phyloP scores from a whole-genome alignment of 2,113 vertebrate species.

The Thinocorus orbignyianus region DNA sequence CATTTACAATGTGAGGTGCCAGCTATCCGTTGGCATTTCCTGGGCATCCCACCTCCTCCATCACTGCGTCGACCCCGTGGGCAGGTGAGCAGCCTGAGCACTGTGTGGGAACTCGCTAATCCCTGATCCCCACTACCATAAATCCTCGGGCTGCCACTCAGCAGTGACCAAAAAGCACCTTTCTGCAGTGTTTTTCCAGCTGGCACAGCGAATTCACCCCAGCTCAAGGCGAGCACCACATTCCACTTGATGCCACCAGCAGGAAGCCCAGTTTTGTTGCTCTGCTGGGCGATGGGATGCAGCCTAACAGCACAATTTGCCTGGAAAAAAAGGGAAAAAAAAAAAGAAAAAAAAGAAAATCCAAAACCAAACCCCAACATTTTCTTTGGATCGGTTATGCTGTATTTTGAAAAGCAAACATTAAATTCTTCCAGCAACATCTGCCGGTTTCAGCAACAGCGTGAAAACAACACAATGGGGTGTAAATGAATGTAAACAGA shows the following conservation, averaged over 20 bases:
- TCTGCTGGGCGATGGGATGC: background rate
- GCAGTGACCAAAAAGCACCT: background rate
- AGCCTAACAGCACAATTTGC: background rate
- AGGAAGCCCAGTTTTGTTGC: background rate
- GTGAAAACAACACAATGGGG: background rate
- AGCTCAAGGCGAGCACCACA: background rate
- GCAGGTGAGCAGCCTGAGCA: background rate
- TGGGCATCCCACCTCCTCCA: background rate
- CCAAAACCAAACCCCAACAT: background rate
- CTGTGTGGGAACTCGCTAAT: rapidly evolving
- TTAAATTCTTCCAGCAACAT: slow-evolving; percentile 7
- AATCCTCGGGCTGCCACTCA: background rate
- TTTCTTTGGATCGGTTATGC: background rate
- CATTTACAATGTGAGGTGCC: background rate
- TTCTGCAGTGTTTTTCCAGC: background rate
- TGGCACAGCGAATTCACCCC: background rate
- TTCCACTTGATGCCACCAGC: background rate
- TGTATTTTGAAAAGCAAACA: background rate
- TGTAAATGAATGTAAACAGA: background rate
- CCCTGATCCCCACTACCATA: background rate
- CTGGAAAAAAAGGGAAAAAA: background rate
- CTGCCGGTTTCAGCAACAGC: slow-evolving; percentile 46
- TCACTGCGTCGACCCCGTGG: too few species aligned
- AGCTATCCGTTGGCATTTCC: background rate
- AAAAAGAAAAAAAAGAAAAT: too few species aligned